Conservation (phyloP, 2,888 invertebrate genomes). For the Sarcophaga caerulescens region DNA sequence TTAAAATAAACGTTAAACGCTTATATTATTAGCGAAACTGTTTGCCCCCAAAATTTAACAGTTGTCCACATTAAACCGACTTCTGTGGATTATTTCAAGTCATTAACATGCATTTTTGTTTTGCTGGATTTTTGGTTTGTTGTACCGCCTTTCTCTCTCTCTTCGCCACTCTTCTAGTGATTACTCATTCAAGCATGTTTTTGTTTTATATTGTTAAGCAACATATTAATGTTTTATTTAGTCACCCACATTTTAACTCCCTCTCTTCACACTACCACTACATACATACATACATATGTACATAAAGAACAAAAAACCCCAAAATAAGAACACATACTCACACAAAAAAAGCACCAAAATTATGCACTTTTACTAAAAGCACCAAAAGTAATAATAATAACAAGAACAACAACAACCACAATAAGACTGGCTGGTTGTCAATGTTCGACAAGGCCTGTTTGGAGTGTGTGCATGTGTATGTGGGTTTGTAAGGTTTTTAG, state of each 20-base stretch:
- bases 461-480: not conserved
- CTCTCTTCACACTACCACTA: not conserved
- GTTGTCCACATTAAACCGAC: constrained; percentile 15
- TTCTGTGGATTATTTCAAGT: constrained; percentile 7
- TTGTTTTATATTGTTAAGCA: constrained; percentile 5
- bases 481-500: not conserved
- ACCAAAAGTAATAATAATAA: constrained; percentile 9
- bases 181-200: constrained; percentile 55
- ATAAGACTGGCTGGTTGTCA: constrained; percentile 20
- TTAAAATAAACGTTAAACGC: not conserved
- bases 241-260: constrained; percentile 51
- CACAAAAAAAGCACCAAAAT: constrained; percentile 14
- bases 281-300: too few species aligned
- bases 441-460: constrained; percentile 23
- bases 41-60: not conserved
- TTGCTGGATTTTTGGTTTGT: not conserved
- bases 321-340: too few species aligned
- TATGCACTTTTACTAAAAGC: constrained; percentile 34
- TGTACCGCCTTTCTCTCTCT: not conserved
- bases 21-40: not conserved
- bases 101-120: constrained; percentile 8
- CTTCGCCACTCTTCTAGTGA: constrained; percentile 24
- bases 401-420: not conserved
- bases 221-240: constrained; percentile 41
- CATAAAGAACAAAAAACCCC: too few species aligned